A percentile compares a stretch with the other conserved stretches of the same genome.
phyloP scores from a whole-genome alignment of 2,113 vertebrate species.

The Muntiacus reevesi region DNA sequence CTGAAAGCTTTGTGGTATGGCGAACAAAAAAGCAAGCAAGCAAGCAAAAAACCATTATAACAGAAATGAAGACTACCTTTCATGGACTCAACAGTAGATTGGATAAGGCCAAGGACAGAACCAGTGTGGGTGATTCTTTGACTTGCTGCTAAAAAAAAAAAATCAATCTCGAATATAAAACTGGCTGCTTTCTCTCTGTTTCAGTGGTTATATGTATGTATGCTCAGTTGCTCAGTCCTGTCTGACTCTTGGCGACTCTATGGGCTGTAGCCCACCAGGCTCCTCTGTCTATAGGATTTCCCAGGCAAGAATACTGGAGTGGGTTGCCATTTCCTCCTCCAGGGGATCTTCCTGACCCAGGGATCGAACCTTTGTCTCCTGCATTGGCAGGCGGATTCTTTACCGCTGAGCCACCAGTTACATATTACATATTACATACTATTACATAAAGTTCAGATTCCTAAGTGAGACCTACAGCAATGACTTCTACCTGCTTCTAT shows the following conservation, averaged over 20 bases:
- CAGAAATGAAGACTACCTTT: not conserved
- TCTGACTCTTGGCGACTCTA: not conserved
- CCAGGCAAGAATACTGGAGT: not conserved
- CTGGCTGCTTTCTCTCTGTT: not conserved
- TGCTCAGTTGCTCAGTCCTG: not conserved
- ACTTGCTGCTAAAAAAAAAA: not conserved
- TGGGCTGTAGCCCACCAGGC: not conserved
- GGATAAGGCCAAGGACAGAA: not conserved
- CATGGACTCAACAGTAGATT: not conserved
- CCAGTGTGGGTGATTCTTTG: not conserved
- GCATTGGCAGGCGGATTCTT: not conserved
- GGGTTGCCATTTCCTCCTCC: not conserved
- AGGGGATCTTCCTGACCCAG: not conserved
- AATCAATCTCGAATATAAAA: not conserved
- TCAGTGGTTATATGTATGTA: fast-evolving
- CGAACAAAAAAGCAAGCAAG: fast-evolving
- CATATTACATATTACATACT: not conserved
- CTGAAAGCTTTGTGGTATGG: not conserved
- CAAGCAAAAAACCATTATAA: not conserved
- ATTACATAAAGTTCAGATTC: not conserved
- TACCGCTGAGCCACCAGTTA: not conserved
- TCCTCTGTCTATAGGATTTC: not conserved
- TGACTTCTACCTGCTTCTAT: not conserved
- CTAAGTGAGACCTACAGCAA: not conserved
- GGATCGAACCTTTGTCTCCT: not conserved